Evolutionary conservation across 1,140 invertebrate genomes (phyloP).

Genomic region (Pseudomyrmex pallidus): DNA sequence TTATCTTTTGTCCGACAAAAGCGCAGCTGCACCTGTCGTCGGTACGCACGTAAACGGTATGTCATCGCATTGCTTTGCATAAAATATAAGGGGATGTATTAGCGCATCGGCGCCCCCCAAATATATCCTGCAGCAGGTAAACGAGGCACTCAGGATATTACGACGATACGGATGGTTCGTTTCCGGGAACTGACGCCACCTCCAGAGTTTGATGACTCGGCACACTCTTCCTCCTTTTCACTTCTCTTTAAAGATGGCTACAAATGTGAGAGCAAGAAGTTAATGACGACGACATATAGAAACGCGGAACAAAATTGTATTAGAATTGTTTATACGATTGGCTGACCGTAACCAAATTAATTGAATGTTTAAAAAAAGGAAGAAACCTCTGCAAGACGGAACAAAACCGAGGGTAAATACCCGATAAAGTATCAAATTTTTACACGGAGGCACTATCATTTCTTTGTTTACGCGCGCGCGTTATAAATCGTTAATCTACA

Average conservation of each 20-base stretch:
- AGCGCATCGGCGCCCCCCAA: slow-evolving; percentile 11
- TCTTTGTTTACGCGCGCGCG: not conserved
- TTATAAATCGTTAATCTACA: not conserved
- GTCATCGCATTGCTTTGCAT: not conserved
- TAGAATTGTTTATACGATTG: not conserved
- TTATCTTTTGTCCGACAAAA: not conserved
- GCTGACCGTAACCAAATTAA: slow-evolving; percentile 12
- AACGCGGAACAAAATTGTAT: not conserved
- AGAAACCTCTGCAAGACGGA: not conserved
- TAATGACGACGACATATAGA: slow-evolving; percentile 33
- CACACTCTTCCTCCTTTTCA: not conserved
- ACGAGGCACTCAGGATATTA: slow-evolving; percentile 61
- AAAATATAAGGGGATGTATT: not conserved
- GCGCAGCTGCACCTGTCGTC: not conserved
- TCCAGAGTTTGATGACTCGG: slow-evolving; percentile 50
- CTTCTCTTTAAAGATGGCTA: no score
- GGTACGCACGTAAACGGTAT: no score
- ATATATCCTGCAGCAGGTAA: slow-evolving; percentile 31
- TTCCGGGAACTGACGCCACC: slow-evolving; percentile 41
- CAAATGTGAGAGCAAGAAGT: not conserved
- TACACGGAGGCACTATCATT: not conserved
- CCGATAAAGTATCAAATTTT: slow-evolving; percentile 38
- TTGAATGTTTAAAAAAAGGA: not conserved
- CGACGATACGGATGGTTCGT: slow-evolving; percentile 48
- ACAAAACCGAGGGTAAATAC: not conserved